phyloP scores from a whole-genome alignment of 2,113 vertebrate species.

The Plectropomus leopardus region DNA sequence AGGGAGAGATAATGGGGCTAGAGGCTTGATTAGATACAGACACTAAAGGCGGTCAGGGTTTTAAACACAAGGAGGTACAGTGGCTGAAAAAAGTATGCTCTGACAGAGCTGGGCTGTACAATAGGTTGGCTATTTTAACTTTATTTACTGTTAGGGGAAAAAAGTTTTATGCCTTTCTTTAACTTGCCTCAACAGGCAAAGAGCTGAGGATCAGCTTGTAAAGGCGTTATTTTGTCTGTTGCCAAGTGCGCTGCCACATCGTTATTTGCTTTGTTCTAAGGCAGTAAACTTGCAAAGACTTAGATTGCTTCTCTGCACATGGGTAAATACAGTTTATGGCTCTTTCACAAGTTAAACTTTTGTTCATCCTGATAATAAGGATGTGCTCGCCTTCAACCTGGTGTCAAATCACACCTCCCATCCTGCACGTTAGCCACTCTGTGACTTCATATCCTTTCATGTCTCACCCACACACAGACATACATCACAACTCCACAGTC shows the following conservation, averaged over 20 bases:
- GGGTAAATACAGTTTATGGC: conserved; percentile 2
- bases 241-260: conserved; percentile 32
- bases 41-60: conserved; percentile 56
- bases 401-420: conserved; percentile 64
- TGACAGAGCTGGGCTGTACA: neutral
- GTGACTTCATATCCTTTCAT: conserved; percentile 38
- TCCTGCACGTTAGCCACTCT: conserved; percentile 62
- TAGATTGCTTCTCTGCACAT: conserved; percentile 2
- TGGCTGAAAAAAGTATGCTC: conserved; percentile 37
- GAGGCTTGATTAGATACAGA: conserved; percentile 84
- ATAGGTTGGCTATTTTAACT: conserved; percentile 12
- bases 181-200: conserved; percentile 43
- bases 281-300: conserved; percentile 1
- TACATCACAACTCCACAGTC: neutral
- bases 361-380: conserved; percentile 13
- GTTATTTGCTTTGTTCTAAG: conserved; percentile 45
- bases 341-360: neutral
- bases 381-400: conserved; percentile 28
- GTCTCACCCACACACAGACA: conserved; percentile 11
- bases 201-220: conserved; percentile 36
- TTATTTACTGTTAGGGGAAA: neutral
- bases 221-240: conserved; percentile 25
- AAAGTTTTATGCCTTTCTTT: conserved; percentile 11
- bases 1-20: conserved; percentile 81
- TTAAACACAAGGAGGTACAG: conserved; percentile 46